These are phyloP conservation scores for Arctocebus calabarensis DNA, from an alignment of 2,797 vertebrate species.

Conservation along the genomic window DNA sequence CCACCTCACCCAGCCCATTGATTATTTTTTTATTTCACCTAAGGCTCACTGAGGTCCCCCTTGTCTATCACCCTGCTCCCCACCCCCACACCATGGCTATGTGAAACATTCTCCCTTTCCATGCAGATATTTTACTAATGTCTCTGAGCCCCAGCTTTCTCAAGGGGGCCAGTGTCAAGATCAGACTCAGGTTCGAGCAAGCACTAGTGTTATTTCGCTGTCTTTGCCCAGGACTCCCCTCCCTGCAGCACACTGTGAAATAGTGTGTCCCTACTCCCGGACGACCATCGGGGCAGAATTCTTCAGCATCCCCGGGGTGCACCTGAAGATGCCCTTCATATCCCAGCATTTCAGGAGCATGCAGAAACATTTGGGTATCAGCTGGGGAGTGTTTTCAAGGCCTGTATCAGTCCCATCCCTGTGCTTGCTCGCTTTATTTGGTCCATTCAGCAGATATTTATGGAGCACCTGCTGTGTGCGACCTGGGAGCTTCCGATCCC, in stretches of 20 bases:
- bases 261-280: not conserved
- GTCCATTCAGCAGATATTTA: not conserved
- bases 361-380: rapidly evolving
- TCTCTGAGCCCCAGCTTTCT: not conserved
- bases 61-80: rapidly evolving
- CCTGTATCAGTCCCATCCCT: rapidly evolving
- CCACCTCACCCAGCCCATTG: no score
- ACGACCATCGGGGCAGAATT: not conserved
- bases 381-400: not conserved
- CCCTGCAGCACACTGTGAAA: not conserved
- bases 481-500: not conserved
- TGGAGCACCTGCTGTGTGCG: not conserved
- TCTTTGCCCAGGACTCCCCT: not conserved
- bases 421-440: not conserved
- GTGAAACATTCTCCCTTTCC: not conserved
- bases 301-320: not conserved
- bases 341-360: not conserved
- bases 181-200: not conserved
- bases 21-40: not conserved
- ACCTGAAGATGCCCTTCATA: not conserved
- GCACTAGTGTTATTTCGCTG: not conserved
- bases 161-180: no score
- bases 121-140: not conserved
- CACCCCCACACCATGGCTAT: no score
- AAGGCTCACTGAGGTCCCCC: not conserved